Evolutionary conservation across 2,888 invertebrate genomes (phyloP), one percentile per base, ranked within the genome.

Genomic region (Lepidocyrtinus sp.): DNA sequence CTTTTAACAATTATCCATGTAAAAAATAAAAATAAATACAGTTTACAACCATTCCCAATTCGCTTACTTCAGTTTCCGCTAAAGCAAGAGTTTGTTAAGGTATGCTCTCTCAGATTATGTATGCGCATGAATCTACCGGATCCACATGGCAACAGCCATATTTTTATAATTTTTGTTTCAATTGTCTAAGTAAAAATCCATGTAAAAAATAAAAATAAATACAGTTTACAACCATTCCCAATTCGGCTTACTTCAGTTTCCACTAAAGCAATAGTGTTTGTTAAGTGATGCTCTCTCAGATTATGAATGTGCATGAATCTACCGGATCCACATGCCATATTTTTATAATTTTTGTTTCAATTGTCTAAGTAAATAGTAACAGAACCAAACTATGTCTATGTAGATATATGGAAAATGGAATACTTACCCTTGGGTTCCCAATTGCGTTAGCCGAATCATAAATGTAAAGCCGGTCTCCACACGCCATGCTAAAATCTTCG

Each of bases 361-460:
- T n/a, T n/a, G n/a, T n/a, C n/a, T n/a, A n/a, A n/a, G n/a, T n/a
- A n/a, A n/a, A n/a, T n/a, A n/a, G 36, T 36, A 36, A 36, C 5
- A 36, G 5, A 7, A 36, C 36, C 36, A 36, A 36, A 36, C 36
- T 7, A 12, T 5, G 5, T 36, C 36, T 7, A 12, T 36, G 12
- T 36, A 36, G 12, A 15, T 55, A 55, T 12, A 55, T 3, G 55
- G 55, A 55, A 17, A 55, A n/a, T 50, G 45, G 72, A 63, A 21
- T 26, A 68, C 84, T 83, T 85, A 96, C 96, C 94, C 96, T 96
- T 87, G 94, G 94, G 87, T 93, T 93, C 72, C 95, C 94, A 64
- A 95, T 95, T 65, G 95, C 95, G 88, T 96, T 96, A 17, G 96
- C 96, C 1, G 96, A 96, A 90, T 97, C 97, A 89, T 95, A 97